Evolutionary conservation across 2,797 vertebrate species (phyloP), one percentile per base, ranked within the genome.

Genomic region (Pelochelys cantorii): DNA sequence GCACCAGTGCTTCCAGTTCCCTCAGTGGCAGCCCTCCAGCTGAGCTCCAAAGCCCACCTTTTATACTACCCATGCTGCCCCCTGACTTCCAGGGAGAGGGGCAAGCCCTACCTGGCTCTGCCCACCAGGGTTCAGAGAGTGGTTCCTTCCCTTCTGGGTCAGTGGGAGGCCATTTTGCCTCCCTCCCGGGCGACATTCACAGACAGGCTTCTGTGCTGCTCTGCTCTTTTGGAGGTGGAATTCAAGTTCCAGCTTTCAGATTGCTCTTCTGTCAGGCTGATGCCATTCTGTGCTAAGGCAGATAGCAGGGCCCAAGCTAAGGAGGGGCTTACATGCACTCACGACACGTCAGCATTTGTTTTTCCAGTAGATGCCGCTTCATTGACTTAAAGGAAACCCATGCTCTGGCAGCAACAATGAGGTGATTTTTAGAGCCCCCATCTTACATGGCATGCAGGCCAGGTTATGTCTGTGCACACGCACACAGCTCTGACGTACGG

Each of bases 401-500:
- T 77, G 74, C 12, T 77, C 48, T 52, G 13, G 27, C 23, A 48
- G 23, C 23, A 52, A 52, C 42, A 71, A 71, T 37, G 25, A 77
- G 74, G 14, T 15, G 74, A 27, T 77, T 29, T 42, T 48, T 25
- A 62, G 57, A 52, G 57, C 56, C 3, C 3, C 0, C 0, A 34
- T 1, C 5, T 34, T 85, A 11, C 11, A 48, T 84, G 48, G 37
- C 81, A 54, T 4, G 15, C 59, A 42, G 53, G n/a, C 0, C 0
- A 81, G 31, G 59, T 23, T 79, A 77, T 86, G 81, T n/a, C 57
- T 90, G 27, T 42, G 17, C 0, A 0, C 29, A 68, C 23, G 2
- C 55, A 90, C 1, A 0, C 3, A 89, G 84, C 34, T 22, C 80
- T 71, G 54, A 17, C 60, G 17, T 7, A 13, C 2, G 56, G 42